phyloP scores from a whole-genome alignment of 2,113 vertebrate genomes.

The Carollia perspicillata region DNA sequence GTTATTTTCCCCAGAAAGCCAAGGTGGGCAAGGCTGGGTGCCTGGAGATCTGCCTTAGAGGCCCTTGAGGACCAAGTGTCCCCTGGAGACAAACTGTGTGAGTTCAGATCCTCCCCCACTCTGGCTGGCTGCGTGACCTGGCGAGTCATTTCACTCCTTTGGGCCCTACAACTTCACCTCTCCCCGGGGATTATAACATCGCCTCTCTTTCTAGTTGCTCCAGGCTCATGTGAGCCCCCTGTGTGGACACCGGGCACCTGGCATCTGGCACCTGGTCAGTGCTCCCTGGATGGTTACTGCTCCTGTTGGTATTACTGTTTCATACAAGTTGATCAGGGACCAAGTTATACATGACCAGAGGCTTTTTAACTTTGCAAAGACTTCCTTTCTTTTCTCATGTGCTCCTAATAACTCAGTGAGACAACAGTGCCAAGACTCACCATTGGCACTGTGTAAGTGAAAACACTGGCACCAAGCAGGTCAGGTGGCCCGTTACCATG shows the following conservation, averaged over 20 bases:
- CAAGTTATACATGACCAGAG: neutral
- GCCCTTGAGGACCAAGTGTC: neutral
- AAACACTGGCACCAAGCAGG: neutral
- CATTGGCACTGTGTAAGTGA: neutral
- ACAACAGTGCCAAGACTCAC: neutral
- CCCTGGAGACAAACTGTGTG: neutral
- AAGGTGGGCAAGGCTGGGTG: neutral
- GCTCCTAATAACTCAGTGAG: neutral
- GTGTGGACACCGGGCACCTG: neutral
- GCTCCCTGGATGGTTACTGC: neutral
- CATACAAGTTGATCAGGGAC: neutral
- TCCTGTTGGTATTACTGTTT: neutral
- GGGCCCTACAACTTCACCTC: neutral
- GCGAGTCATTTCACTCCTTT: neutral
- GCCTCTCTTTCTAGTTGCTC: neutral
- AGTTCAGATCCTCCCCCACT: neutral
- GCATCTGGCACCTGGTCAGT: neutral
- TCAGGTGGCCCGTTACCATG: neutral
- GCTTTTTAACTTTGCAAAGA: neutral
- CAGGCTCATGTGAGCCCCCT: rapidly evolving
- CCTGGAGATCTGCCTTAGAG: neutral
- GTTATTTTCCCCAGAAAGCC: neutral
- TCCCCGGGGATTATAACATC: neutral
- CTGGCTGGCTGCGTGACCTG: neutral
- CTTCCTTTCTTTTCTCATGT: neutral